Conservation (phyloP, 2,888 invertebrate species). For the Andrena bucephala region DNA sequence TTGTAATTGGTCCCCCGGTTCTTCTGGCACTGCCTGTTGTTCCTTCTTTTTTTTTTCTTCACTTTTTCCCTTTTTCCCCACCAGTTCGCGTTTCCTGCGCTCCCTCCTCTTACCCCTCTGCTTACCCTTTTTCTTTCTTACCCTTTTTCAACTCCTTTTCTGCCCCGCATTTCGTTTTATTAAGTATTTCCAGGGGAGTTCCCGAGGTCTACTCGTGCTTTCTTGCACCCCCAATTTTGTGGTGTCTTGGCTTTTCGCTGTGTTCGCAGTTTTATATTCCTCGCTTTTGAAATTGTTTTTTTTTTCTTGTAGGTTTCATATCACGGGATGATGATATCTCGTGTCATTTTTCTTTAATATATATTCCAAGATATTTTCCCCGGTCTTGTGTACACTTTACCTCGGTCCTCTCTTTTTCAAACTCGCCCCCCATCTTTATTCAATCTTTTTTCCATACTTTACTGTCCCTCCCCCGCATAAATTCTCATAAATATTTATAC, state of each 20-base stretch:
- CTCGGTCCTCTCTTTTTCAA: neutral
- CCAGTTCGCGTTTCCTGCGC: too few relatives aligned
- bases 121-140: too few relatives aligned
- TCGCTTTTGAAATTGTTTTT: too few relatives aligned
- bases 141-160: neutral
- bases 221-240: too few relatives aligned
- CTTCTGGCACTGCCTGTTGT: neutral
- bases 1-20: slow-evolving; percentile 2
- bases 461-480: neutral
- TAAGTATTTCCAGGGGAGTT: too few relatives aligned
- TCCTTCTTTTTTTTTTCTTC: neutral
- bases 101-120: too few relatives aligned
- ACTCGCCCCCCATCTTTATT: neutral
- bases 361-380: slow-evolving; percentile 4
- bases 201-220: too few relatives aligned
- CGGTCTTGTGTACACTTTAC: neutral
- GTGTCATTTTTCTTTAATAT: slow-evolving; percentile 15
- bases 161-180: neutral
- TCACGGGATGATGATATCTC: too few relatives aligned
- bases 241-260: too few relatives aligned
- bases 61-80: neutral
- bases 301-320: too few relatives aligned
- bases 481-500: slow-evolving; percentile 31
- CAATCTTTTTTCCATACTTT: neutral
- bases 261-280: too few relatives aligned